Evolutionary conservation across 2,113 vertebrate species (phyloP).

Genomic region (Phyllostomus discolor): DNA sequence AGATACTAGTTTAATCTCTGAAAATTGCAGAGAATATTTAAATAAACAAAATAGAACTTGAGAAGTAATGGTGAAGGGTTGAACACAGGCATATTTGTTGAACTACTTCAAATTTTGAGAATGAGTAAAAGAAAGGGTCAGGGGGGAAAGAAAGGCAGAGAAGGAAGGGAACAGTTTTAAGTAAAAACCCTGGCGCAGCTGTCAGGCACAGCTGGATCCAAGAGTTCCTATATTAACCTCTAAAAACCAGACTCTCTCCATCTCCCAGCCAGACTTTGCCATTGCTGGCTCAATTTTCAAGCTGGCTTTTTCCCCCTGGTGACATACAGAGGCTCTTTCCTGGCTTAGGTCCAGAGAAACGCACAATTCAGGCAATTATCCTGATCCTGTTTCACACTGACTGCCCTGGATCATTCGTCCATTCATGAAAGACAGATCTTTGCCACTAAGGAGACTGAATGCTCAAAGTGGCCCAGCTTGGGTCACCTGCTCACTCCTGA

Average conservation of each 20-base stretch:
- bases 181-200: not conserved
- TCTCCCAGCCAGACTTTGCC: not conserved
- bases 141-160: not conserved
- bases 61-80: not conserved
- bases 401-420: not conserved
- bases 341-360: not conserved
- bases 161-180: not conserved
- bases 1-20: not conserved
- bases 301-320: not conserved
- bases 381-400: not conserved
- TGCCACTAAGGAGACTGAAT: not conserved
- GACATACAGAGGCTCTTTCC: not conserved
- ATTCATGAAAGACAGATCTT: not conserved
- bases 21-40: not conserved
- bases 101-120: not conserved
- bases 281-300: not conserved
- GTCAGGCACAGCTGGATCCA: not conserved
- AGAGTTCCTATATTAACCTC: not conserved
- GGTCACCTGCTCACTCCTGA: not conserved
- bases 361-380: not conserved
- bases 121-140: not conserved
- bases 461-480: not conserved
- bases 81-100: not conserved
- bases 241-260: not conserved
- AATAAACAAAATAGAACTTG: not conserved